Conservation (phyloP, 2,113 vertebrate genomes). For the Epinephelus cyanopodus region DNA sequence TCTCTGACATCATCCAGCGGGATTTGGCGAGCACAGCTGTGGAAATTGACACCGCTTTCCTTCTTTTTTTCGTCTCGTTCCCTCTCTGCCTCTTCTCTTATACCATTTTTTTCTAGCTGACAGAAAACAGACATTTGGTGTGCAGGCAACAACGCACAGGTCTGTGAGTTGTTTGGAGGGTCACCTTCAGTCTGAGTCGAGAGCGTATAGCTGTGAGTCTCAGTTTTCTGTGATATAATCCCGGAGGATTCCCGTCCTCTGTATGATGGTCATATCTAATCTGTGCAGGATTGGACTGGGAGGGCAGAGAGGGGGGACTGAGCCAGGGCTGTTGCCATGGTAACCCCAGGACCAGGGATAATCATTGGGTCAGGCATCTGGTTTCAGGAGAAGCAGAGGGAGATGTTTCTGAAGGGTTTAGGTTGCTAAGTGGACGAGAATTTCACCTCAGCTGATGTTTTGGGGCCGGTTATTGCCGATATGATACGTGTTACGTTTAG, state of each 20-base stretch:
- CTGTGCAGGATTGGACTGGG: slow-evolving; percentile 56
- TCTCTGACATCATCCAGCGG: slow-evolving; percentile 40
- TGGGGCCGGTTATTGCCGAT: neutral
- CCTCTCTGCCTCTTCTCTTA: neutral
- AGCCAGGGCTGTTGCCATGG: slow-evolving; percentile 66
- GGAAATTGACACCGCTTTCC: slow-evolving; percentile 27
- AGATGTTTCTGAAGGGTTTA: slow-evolving; percentile 33
- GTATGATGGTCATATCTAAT: slow-evolving; percentile 64
- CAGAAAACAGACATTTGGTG: slow-evolving; percentile 40
- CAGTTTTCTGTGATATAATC: slow-evolving; percentile 57
- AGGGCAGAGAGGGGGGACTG: slow-evolving; percentile 33
- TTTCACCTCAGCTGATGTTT: neutral
- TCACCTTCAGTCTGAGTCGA: neutral
- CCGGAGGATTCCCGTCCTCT: slow-evolving; percentile 49
- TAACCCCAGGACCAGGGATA: slow-evolving; percentile 38
- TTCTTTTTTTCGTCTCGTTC: neutral
- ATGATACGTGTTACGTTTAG: neutral
- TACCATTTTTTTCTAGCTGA: neutral
- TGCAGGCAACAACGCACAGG: neutral
- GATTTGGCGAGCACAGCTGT: slow-evolving; percentile 26
- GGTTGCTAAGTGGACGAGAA: neutral
- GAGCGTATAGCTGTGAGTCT: neutral
- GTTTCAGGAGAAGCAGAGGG: slow-evolving; percentile 24
- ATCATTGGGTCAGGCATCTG: slow-evolving; percentile 42
- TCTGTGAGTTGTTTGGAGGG: slow-evolving; percentile 20